Evolutionary conservation across 2,113 vertebrate species (phyloP).

Genomic region (Cinclus mexicanus): DNA sequence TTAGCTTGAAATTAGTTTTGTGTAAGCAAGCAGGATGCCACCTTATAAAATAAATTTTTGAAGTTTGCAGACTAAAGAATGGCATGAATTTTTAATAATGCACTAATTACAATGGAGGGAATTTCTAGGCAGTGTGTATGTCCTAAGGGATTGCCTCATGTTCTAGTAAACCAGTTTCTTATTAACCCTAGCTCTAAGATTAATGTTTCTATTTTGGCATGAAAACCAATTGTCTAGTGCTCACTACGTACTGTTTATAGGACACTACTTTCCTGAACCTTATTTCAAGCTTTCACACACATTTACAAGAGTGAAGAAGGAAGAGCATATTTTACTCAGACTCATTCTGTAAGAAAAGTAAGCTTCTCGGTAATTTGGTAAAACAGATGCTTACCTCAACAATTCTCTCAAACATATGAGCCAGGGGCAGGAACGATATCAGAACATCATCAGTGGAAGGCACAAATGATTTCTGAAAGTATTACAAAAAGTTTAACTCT

Average conservation of each 20-base stretch:
- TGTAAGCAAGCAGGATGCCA: not conserved
- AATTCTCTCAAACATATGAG: slow-evolving; percentile 96
- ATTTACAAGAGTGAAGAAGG: slow-evolving; percentile 80
- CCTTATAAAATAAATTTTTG: not conserved
- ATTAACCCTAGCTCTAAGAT: not conserved
- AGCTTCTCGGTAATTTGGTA: not conserved
- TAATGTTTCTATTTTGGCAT: not conserved
- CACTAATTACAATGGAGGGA: not conserved
- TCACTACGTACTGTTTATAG: not conserved
- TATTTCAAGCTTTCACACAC: slow-evolving; percentile 82
- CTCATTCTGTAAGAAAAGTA: slow-evolving; percentile 63
- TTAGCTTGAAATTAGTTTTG: not conserved
- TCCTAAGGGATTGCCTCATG: not conserved
- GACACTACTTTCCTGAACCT: not conserved
- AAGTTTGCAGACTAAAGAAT: not conserved
- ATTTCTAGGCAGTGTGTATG: not conserved
- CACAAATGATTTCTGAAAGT: slow-evolving; percentile 74
- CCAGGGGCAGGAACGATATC: slow-evolving; percentile 96
- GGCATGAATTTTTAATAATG: not conserved
- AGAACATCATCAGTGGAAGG: slow-evolving; percentile 79
- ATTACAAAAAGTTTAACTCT: not conserved
- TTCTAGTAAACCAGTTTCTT: not conserved
- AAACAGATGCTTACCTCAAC: slow-evolving; percentile 84
- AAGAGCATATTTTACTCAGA: slow-evolving; percentile 69
- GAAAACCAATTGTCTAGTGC: not conserved